Evolutionary conservation across 2,113 vertebrate species (phyloP).

Genomic region (Seriola rivoliana): DNA sequence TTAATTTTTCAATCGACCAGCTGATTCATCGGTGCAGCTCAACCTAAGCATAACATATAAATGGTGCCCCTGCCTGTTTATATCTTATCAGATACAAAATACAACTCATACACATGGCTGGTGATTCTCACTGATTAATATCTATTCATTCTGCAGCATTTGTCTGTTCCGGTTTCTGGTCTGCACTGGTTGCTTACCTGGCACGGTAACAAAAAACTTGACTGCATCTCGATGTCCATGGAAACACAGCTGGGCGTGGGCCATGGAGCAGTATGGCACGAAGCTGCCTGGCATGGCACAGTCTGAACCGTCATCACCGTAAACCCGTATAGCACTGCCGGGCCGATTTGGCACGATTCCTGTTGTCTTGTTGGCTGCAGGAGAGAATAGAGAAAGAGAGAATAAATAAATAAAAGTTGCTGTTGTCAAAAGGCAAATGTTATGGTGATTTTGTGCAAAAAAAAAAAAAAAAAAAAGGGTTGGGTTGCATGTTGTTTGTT

Average conservation of each 20-base stretch:
- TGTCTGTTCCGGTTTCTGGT: not conserved
- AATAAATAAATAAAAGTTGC: not conserved
- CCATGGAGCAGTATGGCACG: conserved; percentile 99
- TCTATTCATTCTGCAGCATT: not conserved
- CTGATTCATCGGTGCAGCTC: no score
- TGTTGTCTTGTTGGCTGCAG: conserved; percentile 88
- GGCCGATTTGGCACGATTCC: conserved; percentile 87
- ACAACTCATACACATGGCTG: not conserved
- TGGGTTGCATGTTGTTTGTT: no score
- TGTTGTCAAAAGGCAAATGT: not conserved
- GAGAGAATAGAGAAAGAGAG: no score
- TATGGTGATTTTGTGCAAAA: no score
- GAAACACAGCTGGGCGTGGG: conserved; percentile 98
- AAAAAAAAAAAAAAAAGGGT: no score
- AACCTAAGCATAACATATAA: no score
- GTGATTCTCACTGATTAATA: no score
- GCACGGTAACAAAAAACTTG: conserved; percentile 97
- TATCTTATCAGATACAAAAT: no score
- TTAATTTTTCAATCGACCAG: not conserved
- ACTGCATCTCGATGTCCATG: conserved; percentile 97
- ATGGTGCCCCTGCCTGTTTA: no score
- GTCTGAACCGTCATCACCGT: conserved; percentile 89
- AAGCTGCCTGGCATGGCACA: conserved; percentile 85
- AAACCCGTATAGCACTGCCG: conserved; percentile 91
- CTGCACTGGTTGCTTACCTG: conserved; percentile 83